Conservation (phyloP, 2,113 vertebrate genomes). For the Macaca nemestrina region DNA sequence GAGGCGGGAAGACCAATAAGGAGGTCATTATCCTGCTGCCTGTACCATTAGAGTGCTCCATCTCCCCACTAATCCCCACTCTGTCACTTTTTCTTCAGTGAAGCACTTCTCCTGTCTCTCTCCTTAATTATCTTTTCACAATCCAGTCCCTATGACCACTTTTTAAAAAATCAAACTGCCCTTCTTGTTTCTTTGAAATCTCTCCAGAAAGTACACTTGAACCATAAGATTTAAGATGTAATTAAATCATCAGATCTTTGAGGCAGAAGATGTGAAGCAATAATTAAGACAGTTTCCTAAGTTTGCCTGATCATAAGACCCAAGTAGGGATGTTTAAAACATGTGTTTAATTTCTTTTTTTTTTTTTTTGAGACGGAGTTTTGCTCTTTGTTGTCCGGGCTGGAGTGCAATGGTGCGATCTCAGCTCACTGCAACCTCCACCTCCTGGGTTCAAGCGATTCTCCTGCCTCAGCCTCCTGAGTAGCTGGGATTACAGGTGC, state of each 20-base stretch:
- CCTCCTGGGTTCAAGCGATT: too few relatives aligned
- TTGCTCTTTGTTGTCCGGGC: too few relatives aligned
- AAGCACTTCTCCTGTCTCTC: constrained; percentile 50
- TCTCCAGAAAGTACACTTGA: constrained; percentile 48
- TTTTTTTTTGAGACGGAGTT: background rate
- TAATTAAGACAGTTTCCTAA: constrained; percentile 9
- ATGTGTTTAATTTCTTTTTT: background rate
- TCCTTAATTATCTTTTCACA: constrained; percentile 69
- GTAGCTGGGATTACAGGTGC: too few relatives aligned
- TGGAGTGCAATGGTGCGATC: too few relatives aligned
- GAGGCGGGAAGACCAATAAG: background rate
- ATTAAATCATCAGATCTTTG: constrained; percentile 56
- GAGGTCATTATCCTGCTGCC: constrained; percentile 3
- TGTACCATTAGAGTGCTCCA: background rate
- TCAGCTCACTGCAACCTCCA: too few relatives aligned
- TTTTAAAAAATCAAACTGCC: constrained; percentile 46
- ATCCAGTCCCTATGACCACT: constrained; percentile 39
- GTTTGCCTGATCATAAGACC: background rate
- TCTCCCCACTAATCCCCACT: background rate
- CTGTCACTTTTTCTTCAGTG: background rate
- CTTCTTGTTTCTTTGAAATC: constrained; percentile 51
- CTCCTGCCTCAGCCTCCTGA: too few relatives aligned
- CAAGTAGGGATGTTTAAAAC: background rate
- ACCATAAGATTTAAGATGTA: background rate
- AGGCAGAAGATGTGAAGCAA: background rate